Percentiles rank a stretch among this genome's conserved stretches.
These are phyloP conservation scores for Petrosia ficiformis DNA, from an alignment of 37 sponge, comb jelly and placozoan species.

Conservation along the genomic window DNA sequence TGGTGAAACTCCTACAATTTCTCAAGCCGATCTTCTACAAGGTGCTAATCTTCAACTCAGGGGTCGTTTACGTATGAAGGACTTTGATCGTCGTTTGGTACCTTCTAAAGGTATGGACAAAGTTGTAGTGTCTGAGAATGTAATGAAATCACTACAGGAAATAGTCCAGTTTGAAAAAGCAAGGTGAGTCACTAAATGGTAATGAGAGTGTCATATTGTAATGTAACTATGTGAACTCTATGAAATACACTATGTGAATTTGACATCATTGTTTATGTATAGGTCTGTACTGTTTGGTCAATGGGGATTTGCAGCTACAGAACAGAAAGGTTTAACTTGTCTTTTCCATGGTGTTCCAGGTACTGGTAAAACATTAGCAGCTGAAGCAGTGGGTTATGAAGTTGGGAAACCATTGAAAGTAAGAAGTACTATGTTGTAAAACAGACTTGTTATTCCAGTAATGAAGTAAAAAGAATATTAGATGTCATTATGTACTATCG, in stretches of 20 bases:
- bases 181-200: too few species aligned
- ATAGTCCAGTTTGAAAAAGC: constrained; percentile 87
- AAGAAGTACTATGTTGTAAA: not conserved
- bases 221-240: not conserved
- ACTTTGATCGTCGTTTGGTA: constrained; percentile 78
- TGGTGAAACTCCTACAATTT: constrained; percentile 68
- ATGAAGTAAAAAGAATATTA: too few species aligned
- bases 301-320: constrained; percentile 78
- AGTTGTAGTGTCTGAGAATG: constrained; percentile 51
- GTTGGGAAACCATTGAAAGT: constrained; percentile 86
- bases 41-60: constrained; percentile 86
- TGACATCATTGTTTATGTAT: not conserved
- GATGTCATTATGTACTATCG: not conserved
- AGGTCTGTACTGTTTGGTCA: constrained; percentile 86
- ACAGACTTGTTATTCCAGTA: not conserved
- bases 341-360: constrained; percentile 82
- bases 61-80: constrained; percentile 87
- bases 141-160: constrained; percentile 45
- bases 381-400: constrained; percentile 87
- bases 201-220: not conserved
- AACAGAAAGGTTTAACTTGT: constrained; percentile 65
- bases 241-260: not conserved
- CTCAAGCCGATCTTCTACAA: constrained; percentile 65
- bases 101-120: constrained; percentile 68
- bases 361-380: constrained; percentile 81